Percentiles rank a stretch among this genome's conserved stretches.
phyloP scores from a whole-genome alignment of 2,888 invertebrate species.

The Prionchulus punctatus region DNA sequence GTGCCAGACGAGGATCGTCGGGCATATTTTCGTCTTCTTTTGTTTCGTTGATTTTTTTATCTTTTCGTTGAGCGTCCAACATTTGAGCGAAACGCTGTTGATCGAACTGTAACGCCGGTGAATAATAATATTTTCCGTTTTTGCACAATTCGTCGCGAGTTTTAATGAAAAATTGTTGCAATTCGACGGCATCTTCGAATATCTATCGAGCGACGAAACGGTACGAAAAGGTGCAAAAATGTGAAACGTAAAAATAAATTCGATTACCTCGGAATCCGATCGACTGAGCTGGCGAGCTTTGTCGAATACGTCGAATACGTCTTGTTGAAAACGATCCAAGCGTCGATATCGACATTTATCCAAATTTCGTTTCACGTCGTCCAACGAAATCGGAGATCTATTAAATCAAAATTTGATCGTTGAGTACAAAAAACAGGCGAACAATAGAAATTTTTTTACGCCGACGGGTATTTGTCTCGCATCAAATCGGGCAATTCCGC shows the following conservation, averaged over 20 bases:
- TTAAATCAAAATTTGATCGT: background rate
- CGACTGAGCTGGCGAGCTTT: slow-evolving; percentile 65
- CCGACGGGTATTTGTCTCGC: slow-evolving; percentile 44
- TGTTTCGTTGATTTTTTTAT: slow-evolving; percentile 45
- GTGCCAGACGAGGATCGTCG: slow-evolving; percentile 7
- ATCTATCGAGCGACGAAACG: slow-evolving; percentile 39
- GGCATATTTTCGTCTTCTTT: slow-evolving; percentile 18
- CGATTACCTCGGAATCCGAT: slow-evolving; percentile 56
- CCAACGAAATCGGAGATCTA: slow-evolving; percentile 66
- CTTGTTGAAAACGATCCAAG: slow-evolving; percentile 85
- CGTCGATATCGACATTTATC: slow-evolving; percentile 74
- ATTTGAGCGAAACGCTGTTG: slow-evolving; percentile 55
- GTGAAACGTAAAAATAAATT: background rate
- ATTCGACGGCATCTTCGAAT: slow-evolving; percentile 83
- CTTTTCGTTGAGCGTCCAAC: slow-evolving; percentile 45
- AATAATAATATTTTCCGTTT: slow-evolving; percentile 58
- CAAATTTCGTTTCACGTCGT: slow-evolving; percentile 75
- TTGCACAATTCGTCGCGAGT: slow-evolving; percentile 54
- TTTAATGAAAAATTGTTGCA: slow-evolving; percentile 72
- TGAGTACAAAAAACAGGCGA: background rate
- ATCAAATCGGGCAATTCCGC: slow-evolving; percentile 79
- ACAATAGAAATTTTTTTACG: background rate
- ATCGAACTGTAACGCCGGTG: slow-evolving; percentile 68
- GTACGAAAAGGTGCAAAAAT: background rate
- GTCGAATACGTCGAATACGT: slow-evolving; percentile 81